Conservation (phyloP, 2,113 vertebrate genomes). For the Camelus dromedarius region DNA sequence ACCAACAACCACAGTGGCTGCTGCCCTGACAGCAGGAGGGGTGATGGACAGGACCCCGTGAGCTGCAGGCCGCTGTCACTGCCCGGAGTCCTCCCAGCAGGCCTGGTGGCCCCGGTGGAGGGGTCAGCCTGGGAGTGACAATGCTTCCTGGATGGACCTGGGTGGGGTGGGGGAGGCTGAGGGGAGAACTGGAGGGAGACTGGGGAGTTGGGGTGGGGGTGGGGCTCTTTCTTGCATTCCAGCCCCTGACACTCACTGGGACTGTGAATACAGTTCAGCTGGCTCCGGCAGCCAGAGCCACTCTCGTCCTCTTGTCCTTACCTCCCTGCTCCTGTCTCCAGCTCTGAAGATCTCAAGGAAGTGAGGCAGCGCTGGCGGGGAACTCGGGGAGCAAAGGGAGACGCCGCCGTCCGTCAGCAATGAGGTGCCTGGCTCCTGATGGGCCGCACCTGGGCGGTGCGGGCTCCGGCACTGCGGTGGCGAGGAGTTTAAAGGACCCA, state of each 20-base stretch:
- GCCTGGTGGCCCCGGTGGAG: background rate
- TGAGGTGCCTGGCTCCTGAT: background rate
- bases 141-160: background rate
- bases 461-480: too few relatives aligned
- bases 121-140: background rate
- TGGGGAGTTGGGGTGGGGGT: background rate
- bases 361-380: background rate
- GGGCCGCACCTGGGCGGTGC: background rate
- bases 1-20: background rate
- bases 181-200: background rate
- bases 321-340: background rate
- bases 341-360: background rate
- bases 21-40: background rate
- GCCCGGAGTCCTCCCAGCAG: slow-evolving; percentile 12
- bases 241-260: background rate
- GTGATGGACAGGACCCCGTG: background rate
- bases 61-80: slow-evolving; percentile 46
- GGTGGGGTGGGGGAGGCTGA: background rate
- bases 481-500: background rate
- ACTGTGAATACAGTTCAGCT: background rate
- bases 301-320: background rate
- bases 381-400: background rate
- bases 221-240: background rate
- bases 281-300: background rate
- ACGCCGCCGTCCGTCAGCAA: background rate